These are phyloP conservation scores for Pundamilia nyererei DNA, from an alignment of 2,113 vertebrate species.

Conservation along the genomic window DNA sequence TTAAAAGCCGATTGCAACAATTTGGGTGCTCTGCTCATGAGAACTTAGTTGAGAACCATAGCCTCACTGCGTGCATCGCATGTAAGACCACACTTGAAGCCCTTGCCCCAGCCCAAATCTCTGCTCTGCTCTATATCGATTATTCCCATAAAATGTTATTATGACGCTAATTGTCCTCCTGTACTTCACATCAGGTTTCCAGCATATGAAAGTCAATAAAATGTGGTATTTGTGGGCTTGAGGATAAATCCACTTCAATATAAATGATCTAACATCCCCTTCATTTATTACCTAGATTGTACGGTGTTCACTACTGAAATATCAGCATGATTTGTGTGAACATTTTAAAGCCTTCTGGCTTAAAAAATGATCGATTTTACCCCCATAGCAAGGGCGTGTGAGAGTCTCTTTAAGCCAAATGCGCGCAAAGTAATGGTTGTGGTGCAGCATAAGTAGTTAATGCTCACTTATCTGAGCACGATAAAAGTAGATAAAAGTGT, in stretches of 20 bases:
- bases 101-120: neutral
- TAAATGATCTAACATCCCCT: conserved; percentile 53
- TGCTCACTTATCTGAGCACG: conserved; percentile 40
- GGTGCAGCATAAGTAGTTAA: conserved; percentile 46
- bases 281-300: conserved; percentile 6
- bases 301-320: conserved; percentile 7
- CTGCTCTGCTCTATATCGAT: conserved; percentile 50
- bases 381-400: conserved; percentile 12
- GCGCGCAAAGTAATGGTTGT: conserved; percentile 28
- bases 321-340: conserved; percentile 29
- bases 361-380: conserved; percentile 33
- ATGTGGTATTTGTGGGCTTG: conserved; percentile 59
- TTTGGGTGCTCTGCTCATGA: conserved; percentile 36
- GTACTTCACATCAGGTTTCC: conserved; percentile 53
- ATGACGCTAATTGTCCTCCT: conserved; percentile 56
- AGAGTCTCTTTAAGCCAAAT: conserved; percentile 54
- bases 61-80: conserved; percentile 35
- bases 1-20: conserved; percentile 52
- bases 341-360: conserved; percentile 47
- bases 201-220: conserved; percentile 63
- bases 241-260: conserved; percentile 43
- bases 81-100: conserved; percentile 76
- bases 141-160: conserved; percentile 61
- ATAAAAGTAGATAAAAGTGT: conserved; percentile 48
- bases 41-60: conserved; percentile 45